These are phyloP conservation scores for Catocala fraxini DNA, from an alignment of 2,888 invertebrate genomes.

Conservation along the genomic window DNA sequence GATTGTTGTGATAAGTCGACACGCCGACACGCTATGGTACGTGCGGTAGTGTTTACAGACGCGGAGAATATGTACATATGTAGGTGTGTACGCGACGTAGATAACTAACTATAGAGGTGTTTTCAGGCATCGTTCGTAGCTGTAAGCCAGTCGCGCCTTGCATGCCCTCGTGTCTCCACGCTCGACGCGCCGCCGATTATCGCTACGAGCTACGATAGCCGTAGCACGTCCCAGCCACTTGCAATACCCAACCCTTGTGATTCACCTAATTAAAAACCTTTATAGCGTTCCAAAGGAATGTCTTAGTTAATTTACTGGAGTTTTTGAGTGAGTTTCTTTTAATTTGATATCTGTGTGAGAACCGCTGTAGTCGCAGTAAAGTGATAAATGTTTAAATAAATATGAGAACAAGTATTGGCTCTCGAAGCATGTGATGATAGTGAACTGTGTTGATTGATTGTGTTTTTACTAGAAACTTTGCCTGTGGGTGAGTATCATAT, in stretches of 20 bases:
- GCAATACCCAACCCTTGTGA: conserved; percentile 16
- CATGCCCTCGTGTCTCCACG: conserved; percentile 60
- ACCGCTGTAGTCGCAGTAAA: conserved; percentile 24
- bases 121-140: conserved; percentile 56
- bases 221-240: conserved; percentile 51
- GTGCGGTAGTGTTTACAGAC: conserved; percentile 66
- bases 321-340: conserved; percentile 19
- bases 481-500: conserved; percentile 49
- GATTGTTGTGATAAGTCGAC: conserved; percentile 61
- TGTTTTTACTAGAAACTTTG: conserved; percentile 27
- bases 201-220: conserved; percentile 64
- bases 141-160: conserved; percentile 68
- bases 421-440: conserved; percentile 41
- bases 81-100: conserved; percentile 18
- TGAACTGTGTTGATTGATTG: conserved; percentile 38
- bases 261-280: conserved; percentile 5
- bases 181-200: conserved; percentile 46
- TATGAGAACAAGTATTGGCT: conserved; percentile 45
- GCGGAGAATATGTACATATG: conserved; percentile 37
- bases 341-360: conserved; percentile 33
- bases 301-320: conserved; percentile 7
- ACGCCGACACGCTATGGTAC: conserved; percentile 52
- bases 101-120: conserved; percentile 36
- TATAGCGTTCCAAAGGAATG: conserved; percentile 2
- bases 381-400: conserved; percentile 56